Evolutionary conservation across 53 echinoderm and acorn worm genomes (phyloP).

Genomic region (Pentamera pediparva): DNA sequence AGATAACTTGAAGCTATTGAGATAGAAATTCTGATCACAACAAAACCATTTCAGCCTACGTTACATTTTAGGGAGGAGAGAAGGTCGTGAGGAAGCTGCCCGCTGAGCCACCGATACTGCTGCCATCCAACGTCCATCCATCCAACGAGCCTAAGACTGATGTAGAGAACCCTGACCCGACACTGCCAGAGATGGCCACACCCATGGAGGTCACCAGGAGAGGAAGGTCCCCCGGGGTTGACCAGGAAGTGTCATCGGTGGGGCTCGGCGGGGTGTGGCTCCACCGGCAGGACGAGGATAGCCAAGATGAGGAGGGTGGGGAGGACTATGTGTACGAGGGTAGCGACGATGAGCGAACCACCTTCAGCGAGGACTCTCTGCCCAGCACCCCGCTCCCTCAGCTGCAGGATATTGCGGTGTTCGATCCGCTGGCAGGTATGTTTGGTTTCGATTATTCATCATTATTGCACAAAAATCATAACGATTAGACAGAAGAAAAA

Average conservation of each 20-base stretch:
- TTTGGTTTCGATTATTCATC: background rate
- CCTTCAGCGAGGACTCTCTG: slow-evolving; percentile 90
- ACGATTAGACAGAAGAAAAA: too few relatives aligned
- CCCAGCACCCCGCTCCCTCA: slow-evolving; percentile 88
- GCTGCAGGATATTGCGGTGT: slow-evolving; percentile 71
- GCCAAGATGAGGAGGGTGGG: slow-evolving; percentile 28
- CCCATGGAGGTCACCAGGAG: background rate
- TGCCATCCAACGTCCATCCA: background rate
- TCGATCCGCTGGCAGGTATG: slow-evolving; percentile 84
- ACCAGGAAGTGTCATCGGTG: background rate
- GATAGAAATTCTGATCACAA: background rate
- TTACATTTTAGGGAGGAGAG: background rate
- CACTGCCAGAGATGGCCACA: background rate
- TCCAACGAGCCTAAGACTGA: background rate
- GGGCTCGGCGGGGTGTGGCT: slow-evolving; percentile 94
- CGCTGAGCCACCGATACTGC: background rate
- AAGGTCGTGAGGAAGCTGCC: background rate
- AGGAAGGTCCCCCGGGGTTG: background rate
- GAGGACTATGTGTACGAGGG: slow-evolving; percentile 63
- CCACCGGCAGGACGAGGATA: slow-evolving; percentile 68
- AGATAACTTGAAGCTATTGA: background rate
- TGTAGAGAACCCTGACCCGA: background rate
- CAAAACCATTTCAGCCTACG: background rate
- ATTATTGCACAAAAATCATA: too few relatives aligned
- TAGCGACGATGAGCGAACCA: slow-evolving; percentile 84